Percentiles rank a stretch among this genome's conserved stretches.
phyloP scores from a whole-genome alignment of 2,113 vertebrate genomes.

The Pongo pygmaeus region DNA sequence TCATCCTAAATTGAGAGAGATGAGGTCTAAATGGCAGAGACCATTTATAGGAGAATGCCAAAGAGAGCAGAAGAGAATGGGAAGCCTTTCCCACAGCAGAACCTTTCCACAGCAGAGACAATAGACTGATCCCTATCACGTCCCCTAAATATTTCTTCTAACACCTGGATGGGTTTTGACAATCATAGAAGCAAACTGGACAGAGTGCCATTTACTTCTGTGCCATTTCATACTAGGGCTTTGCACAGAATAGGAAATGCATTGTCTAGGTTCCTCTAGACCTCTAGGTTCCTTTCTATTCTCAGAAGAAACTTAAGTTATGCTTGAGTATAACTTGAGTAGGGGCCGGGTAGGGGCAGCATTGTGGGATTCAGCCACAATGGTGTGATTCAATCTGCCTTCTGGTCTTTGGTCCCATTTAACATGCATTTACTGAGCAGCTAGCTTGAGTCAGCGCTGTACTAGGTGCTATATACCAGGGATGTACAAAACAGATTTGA shows the following conservation, averaged over 20 bases:
- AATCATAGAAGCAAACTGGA: neutral
- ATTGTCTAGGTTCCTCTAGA: slow-evolving; percentile 17
- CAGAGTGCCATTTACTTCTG: neutral
- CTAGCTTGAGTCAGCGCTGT: neutral
- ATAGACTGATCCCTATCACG: neutral
- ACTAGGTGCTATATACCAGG: neutral
- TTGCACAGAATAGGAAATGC: neutral
- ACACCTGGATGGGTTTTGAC: neutral
- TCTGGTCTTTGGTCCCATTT: neutral
- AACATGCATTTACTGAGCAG: neutral
- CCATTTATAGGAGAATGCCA: neutral
- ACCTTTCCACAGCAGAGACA: neutral
- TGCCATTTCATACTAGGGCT: neutral
- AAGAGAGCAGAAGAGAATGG: neutral
- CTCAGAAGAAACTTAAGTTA: neutral
- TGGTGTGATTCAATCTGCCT: neutral
- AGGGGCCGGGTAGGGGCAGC: neutral
- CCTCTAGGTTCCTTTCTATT: neutral
- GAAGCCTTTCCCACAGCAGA: neutral
- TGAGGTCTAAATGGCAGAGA: neutral
- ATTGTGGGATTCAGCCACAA: neutral
- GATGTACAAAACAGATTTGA: neutral
- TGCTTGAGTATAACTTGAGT: neutral
- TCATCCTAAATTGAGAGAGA: neutral
- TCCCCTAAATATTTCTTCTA: neutral